Base-by-base conservation (phyloP, 2,113 vertebrate species). In the Aix galericulata region DNA sequence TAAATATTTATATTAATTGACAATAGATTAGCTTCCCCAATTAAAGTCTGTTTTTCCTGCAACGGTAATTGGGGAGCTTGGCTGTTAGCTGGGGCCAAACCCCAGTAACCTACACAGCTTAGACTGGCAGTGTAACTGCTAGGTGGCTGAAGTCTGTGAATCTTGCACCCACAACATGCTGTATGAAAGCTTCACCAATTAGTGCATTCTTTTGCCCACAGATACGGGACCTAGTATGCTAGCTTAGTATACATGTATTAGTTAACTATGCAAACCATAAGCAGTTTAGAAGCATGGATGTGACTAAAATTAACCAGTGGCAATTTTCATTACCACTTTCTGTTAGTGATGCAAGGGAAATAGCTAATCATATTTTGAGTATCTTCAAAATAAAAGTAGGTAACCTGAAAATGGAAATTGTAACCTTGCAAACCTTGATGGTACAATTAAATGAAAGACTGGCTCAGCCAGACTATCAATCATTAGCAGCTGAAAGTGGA, bases 341-440 rank as follows among this genome's bases (percentile, higher is more conserved):
- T 72, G 71, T 50, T 78, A n/a, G 56, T n/a, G 56, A 63, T 84
- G 73, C 0, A 6, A 83, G 48, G 17, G 48, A 87, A 89, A 86
- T 42, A 71, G 34, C 32, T 93, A 89, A 94, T 93, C 59, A 48
- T 6, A 62, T 60, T 21, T 25, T 50, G 87, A 59, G 12, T 50
- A 55, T 36, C 69, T 88, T 88, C 75, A 85, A 67, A 96, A 88
- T 36, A 76, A 50, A 79, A 82, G 52, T 40, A 50, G 6, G 14
- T 72, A 79, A 95, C 91, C 82, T 75, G n/a, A 94, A 89, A 93
- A 93, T 82, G 75, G 82, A 91, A 96, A 89, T 90, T 55, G 75
- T 56, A 82, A 91, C 75, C 75, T 94, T 79, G 79, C 38, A 88
- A 79, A 75, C 11, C 6, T 11, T 85, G 62, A 79, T 68, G 62